Conservation (phyloP, 1,140 invertebrate genomes). For the Oryctes rhinoceros region DNA sequence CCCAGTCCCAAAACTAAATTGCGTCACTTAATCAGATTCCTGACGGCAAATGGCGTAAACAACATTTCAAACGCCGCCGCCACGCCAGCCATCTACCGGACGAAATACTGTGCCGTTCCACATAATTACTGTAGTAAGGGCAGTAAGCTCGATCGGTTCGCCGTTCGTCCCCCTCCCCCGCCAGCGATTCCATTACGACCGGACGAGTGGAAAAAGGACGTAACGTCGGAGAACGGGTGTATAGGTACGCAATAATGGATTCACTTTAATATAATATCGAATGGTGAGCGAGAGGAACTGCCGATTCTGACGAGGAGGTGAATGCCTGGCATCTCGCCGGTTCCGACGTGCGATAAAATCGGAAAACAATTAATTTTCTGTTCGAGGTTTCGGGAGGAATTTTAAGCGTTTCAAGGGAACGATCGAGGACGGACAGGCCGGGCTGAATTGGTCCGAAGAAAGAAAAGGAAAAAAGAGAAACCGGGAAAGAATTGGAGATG, state of each 20-base stretch:
- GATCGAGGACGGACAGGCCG: neutral
- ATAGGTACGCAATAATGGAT: slow-evolving; percentile 3
- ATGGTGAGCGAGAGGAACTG: neutral
- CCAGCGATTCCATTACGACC: neutral
- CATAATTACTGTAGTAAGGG: neutral
- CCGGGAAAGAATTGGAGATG: no score
- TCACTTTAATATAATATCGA: slow-evolving; percentile 28
- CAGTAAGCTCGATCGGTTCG: no score
- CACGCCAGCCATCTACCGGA: neutral
- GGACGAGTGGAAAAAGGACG: neutral
- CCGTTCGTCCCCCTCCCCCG: no score
- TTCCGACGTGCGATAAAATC: slow-evolving; percentile 16
- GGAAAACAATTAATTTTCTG: slow-evolving; percentile 27
- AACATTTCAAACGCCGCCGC: neutral
- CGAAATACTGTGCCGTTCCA: neutral
- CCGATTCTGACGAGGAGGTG: neutral
- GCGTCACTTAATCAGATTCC: slow-evolving; percentile 31
- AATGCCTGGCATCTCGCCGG: neutral
- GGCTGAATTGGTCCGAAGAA: neutral
- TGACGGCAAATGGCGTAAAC: slow-evolving; percentile 28
- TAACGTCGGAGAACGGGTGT: neutral
- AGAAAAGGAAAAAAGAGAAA: no score
- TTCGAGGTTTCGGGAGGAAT: slow-evolving; percentile 8
- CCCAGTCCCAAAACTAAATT: slow-evolving; percentile 8
- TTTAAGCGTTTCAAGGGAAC: neutral